Evolutionary conservation across 30 jellyfish, hydroid and myxozoan genomes (phyloP).

Genomic region (Aurelia coerulea): DNA sequence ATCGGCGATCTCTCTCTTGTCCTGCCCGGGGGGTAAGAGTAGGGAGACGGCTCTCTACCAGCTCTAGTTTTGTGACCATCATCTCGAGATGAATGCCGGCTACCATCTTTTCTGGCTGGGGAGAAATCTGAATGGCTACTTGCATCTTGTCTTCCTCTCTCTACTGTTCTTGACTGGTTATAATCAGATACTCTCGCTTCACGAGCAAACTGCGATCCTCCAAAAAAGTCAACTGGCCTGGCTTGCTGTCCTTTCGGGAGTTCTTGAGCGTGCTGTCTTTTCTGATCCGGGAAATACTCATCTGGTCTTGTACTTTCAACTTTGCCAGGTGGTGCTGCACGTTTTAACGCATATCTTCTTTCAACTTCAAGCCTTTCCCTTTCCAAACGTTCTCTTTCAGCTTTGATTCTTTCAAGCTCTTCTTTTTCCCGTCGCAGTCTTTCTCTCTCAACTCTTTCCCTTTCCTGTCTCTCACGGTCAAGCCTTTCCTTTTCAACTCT

Average conservation of each 20-base stretch:
- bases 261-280: conserved; percentile 47
- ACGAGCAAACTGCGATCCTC: conserved; percentile 48
- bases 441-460: conserved; percentile 91
- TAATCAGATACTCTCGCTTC: conserved; percentile 20
- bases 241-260: conserved; percentile 33
- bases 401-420: conserved; percentile 79
- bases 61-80: conserved; percentile 23
- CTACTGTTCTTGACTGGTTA: conserved; percentile 31
- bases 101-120: conserved; percentile 35
- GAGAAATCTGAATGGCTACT: conserved; percentile 13
- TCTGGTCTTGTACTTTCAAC: conserved; percentile 42
- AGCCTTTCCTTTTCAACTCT: conserved; percentile 83
- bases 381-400: conserved; percentile 91
- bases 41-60: conserved; percentile 52
- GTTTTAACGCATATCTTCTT: conserved; percentile 55
- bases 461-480: conserved; percentile 89
- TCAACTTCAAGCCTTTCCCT: conserved; percentile 90
- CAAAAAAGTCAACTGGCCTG: conserved; percentile 50
- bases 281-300: conserved; percentile 58
- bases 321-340: conserved; percentile 62
- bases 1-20: conserved; percentile 71
- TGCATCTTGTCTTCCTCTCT: conserved; percentile 35
- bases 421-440: conserved; percentile 76
- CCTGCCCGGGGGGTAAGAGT: conserved; percentile 34
- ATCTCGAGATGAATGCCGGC: conserved; percentile 57